Conservation (phyloP, 2,113 vertebrate genomes). For the Gavialis gangeticus region DNA sequence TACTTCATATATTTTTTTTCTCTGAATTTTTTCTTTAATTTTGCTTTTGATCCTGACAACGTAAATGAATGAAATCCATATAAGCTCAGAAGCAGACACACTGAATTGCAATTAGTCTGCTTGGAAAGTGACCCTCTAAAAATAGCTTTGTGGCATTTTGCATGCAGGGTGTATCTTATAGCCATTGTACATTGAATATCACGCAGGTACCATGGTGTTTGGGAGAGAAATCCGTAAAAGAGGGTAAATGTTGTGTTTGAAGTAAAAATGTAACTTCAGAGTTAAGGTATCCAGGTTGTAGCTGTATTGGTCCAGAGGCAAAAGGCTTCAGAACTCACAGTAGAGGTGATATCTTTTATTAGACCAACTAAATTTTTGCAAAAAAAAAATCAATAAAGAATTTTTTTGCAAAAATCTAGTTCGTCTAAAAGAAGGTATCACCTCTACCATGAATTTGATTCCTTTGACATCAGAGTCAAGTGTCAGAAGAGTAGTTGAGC, state of each 20-base stretch:
- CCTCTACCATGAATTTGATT: too few species aligned
- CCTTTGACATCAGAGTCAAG: background rate
- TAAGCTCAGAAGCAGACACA: background rate
- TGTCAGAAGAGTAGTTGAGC: conserved; percentile 64
- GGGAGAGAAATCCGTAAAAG: background rate
- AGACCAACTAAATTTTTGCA: too few species aligned
- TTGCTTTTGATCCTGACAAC: background rate
- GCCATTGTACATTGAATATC: background rate
- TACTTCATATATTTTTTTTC: background rate
- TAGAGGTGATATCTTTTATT: too few species aligned
- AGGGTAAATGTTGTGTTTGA: background rate
- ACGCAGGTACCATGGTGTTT: background rate
- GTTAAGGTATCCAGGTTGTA: background rate
- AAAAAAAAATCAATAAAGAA: background rate
- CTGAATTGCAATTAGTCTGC: background rate
- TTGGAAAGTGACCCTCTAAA: background rate
- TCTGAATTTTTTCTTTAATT: background rate
- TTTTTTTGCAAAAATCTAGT: too few species aligned
- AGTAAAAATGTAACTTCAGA: background rate
- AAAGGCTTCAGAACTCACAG: too few species aligned
- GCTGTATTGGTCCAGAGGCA: too few species aligned
- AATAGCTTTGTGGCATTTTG: background rate
- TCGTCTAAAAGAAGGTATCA: too few species aligned
- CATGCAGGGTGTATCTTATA: background rate
- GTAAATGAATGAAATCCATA: background rate